These are phyloP conservation scores for Pollenia labialis DNA, from an alignment of 2,888 invertebrate genomes.

Conservation along the genomic window DNA sequence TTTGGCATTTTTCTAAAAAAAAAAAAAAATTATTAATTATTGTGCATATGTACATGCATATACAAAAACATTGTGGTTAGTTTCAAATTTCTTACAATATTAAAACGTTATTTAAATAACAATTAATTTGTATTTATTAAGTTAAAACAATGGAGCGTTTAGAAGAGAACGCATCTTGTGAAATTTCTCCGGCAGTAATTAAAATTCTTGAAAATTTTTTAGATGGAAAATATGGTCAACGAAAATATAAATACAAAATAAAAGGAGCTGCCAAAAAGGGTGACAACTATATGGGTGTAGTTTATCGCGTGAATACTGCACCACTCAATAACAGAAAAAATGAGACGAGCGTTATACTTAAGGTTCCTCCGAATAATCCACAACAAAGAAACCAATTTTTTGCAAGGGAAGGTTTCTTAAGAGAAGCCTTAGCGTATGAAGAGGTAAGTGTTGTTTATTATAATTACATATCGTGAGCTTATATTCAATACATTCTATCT, in stretches of 20 bases:
- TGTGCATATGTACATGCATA: background rate
- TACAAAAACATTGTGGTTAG: conserved; percentile 28
- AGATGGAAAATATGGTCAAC: conserved; percentile 68
- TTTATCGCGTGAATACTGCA: conserved; percentile 77
- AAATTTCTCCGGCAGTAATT: conserved; percentile 71
- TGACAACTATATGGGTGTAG: conserved; percentile 81
- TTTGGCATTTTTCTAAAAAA: conserved; percentile 62
- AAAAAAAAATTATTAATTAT: conserved; percentile 7
- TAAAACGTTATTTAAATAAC: conserved; percentile 7
- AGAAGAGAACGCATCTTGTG: conserved; percentile 1
- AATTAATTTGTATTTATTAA: background rate
- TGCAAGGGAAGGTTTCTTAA: conserved; percentile 79
- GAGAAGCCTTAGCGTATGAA: conserved; percentile 80
- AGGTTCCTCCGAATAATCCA: conserved; percentile 80
- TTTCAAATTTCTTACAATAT: conserved; percentile 16
- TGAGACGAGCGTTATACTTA: conserved; percentile 76
- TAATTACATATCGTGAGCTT: too few species aligned
- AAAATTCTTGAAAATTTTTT: conserved; percentile 76
- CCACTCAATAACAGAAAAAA: background rate
- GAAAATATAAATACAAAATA: conserved; percentile 73
- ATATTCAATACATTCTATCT: too few species aligned
- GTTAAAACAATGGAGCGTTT: conserved; percentile 29
- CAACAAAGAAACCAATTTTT: conserved; percentile 80
- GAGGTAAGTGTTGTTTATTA: conserved; percentile 71
- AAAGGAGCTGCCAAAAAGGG: conserved; percentile 79